Conservation (phyloP, 37 sponge, comb jelly and placozoan genomes). For the Cliona cf. orientalis region DNA sequence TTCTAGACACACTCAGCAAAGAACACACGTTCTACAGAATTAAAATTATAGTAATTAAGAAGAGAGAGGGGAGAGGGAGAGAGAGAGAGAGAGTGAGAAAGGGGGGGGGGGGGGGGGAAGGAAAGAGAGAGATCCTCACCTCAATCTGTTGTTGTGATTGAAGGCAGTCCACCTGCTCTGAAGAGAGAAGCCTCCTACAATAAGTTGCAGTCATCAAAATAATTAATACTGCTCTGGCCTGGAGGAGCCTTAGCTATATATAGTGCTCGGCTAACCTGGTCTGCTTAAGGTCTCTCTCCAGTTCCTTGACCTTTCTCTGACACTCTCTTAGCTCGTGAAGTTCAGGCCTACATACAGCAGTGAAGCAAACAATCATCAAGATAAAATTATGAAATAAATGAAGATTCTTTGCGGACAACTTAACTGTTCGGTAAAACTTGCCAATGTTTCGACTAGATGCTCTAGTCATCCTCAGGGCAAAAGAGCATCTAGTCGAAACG, state of each 20-base stretch:
- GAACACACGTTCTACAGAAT: conserved; percentile 5
- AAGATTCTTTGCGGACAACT: background rate
- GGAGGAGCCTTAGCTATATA: too few relatives aligned
- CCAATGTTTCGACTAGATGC: too few relatives aligned
- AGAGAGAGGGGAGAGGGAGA: conserved; percentile 2
- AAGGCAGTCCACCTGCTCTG: background rate
- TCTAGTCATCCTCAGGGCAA: too few relatives aligned
- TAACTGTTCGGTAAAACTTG: too few relatives aligned
- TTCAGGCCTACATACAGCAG: background rate
- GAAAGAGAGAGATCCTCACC: background rate
- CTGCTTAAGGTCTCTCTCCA: too few relatives aligned
- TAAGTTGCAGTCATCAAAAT: too few relatives aligned
- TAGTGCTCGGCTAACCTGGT: background rate
- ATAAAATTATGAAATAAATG: background rate
- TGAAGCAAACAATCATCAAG: background rate
- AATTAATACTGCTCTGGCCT: too few relatives aligned
- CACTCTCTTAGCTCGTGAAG: background rate
- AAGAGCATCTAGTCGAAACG: too few relatives aligned
- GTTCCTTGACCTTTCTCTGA: conserved; percentile 4
- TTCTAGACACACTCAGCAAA: conserved; percentile 10
- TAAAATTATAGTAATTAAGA: background rate
- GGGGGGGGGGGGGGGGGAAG: conserved; percentile 10
- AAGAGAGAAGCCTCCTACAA: background rate
- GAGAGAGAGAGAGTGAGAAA: too few relatives aligned
- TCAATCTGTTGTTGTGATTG: background rate